phyloP scores from a whole-genome alignment of 1,140 invertebrate species.

The Bombus turneri region DNA sequence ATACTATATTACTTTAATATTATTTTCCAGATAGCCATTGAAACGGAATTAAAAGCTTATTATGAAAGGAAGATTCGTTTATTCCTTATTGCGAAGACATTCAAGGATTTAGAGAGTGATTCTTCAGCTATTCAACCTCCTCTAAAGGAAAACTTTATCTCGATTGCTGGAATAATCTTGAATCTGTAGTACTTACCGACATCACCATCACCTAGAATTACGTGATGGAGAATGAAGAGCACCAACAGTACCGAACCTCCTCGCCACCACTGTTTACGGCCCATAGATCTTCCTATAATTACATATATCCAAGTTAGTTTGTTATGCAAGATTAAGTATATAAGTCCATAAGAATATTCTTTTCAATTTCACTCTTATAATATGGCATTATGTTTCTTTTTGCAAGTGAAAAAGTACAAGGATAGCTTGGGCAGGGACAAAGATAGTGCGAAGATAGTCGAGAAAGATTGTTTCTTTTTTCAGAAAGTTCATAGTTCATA shows the following conservation, averaged over 20 bases:
- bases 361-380: neutral
- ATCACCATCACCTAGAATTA: conserved; percentile 73
- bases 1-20: no score
- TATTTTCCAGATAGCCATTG: neutral
- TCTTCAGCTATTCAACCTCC: neutral
- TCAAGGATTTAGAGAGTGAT: conserved; percentile 1
- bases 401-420: neutral
- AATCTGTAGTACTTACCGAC: conserved; percentile 73
- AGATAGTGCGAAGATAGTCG: neutral
- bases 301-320: conserved; percentile 33
- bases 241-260: conserved; percentile 74
- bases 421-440: neutral
- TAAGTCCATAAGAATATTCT: neutral
- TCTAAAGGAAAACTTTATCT: neutral
- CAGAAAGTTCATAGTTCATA: neutral
- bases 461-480: neutral
- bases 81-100: neutral
- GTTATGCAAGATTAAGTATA: neutral
- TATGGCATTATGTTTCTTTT: neutral
- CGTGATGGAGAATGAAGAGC: conserved; percentile 72
- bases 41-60: neutral
- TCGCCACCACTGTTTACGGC: conserved; percentile 77
- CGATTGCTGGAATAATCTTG: conserved; percentile 21
- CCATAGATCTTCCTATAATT: conserved; percentile 74
- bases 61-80: neutral